phyloP scores from a whole-genome alignment of 2,888 invertebrate species.

The Spicauda simplicius region DNA sequence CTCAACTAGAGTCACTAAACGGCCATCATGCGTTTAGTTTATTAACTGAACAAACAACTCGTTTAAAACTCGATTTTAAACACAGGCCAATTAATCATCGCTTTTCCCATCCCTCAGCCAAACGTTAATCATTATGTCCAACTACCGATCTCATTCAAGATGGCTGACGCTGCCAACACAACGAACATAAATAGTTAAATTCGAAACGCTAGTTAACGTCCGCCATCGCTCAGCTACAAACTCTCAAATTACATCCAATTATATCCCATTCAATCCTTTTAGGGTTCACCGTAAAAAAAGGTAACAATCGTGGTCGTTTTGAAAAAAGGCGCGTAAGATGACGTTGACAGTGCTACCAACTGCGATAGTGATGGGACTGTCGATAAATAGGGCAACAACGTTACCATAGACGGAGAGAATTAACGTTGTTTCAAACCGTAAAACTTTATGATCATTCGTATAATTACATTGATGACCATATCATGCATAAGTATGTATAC shows the following conservation, averaged over 20 bases:
- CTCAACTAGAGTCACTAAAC: conserved; percentile 24
- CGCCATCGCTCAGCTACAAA: conserved; percentile 72
- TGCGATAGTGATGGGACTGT: conserved; percentile 62
- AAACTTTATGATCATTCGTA: conserved; percentile 41
- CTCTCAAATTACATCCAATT: conserved; percentile 84
- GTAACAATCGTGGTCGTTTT: conserved; percentile 80
- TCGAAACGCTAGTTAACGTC: conserved; percentile 70
- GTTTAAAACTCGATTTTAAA: conserved; percentile 41
- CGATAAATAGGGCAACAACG: conserved; percentile 48
- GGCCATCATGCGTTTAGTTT: conserved; percentile 9
- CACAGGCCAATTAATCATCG: conserved; percentile 71
- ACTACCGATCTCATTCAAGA: conserved; percentile 71
- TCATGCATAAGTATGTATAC: conserved; percentile 36
- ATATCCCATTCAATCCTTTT: conserved; percentile 82
- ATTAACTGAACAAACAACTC: conserved; percentile 35
- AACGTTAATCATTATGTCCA: conserved; percentile 68
- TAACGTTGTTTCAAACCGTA: conserved; percentile 40
- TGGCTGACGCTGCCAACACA: conserved; percentile 70
- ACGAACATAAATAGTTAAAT: conserved; percentile 69
- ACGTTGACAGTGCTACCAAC: conserved; percentile 71
- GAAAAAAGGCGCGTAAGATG: conserved; percentile 77
- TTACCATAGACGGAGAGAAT: conserved; percentile 19
- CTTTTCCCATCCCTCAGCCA: conserved; percentile 55
- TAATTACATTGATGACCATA: conserved; percentile 38
- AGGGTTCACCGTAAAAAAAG: conserved; percentile 65